Evolutionary conservation across 2,888 invertebrate species (phyloP).

Genomic region (Chirona hameri): DNA sequence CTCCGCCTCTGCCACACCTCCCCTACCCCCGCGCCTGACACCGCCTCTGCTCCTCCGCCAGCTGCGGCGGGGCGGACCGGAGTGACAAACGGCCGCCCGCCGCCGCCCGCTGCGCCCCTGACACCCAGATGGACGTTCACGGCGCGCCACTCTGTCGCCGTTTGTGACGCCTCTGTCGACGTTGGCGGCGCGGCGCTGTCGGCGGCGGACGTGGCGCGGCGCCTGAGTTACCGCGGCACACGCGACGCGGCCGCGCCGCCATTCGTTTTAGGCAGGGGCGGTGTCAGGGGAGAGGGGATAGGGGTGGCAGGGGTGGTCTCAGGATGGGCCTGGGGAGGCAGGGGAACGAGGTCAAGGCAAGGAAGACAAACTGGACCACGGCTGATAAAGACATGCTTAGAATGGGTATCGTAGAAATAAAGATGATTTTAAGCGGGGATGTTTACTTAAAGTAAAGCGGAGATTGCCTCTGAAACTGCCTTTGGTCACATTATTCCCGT

Average conservation of each 20-base stretch:
- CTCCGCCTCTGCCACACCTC: too few species aligned
- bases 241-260: background rate
- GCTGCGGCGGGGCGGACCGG: background rate
- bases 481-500: too few species aligned
- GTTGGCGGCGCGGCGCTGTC: background rate
- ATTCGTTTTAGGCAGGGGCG: background rate
- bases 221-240: conserved; percentile 1
- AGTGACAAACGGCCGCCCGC: background rate
- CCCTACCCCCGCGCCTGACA: background rate
- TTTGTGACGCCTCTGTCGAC: conserved; percentile 4
- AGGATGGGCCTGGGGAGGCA: too few species aligned
- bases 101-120: background rate
- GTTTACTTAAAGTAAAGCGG: too few species aligned
- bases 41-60: background rate
- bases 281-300: background rate
- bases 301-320: too few species aligned
- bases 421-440: too few species aligned
- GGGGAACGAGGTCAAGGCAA: too few species aligned
- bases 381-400: too few species aligned
- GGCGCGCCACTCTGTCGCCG: background rate
- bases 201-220: background rate
- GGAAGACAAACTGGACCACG: too few species aligned
- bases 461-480: too few species aligned
- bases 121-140: background rate
- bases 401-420: too few species aligned